Evolutionary conservation across 2,888 invertebrate species (phyloP), one percentile per base, ranked within the genome.

Genomic region (Allolobophora icterica): DNA sequence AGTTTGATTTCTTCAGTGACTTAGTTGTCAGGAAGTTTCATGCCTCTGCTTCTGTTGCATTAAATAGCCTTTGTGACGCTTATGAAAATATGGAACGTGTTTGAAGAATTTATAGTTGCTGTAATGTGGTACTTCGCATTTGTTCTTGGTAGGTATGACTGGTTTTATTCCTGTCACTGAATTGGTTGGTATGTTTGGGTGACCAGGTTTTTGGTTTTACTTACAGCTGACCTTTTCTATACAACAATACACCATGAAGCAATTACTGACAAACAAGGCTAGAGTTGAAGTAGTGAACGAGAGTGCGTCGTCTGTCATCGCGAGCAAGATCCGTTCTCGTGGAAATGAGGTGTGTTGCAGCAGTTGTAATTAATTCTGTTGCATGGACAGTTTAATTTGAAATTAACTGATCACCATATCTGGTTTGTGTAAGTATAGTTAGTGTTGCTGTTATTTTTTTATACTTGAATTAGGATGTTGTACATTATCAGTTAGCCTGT

Each of bases 221-320:
- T 52, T 91, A 42, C 84, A 38, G 91, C 91, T 52, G 91, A 92
- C 92, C 92, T 92, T 92, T 92, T 92, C 92, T 92, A 91, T 92
- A 91, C 92, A 91, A 91, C 90, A 84, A 90, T 91, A 90, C 91
- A 92, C 52, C 90, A 93, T 93, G 92, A 92, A 92, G 90, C 92
- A 92, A 38, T 42, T 91, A 90, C 40, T 91, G 89, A 90, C 90
- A 90, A 92, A 92, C 42, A 92, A 90, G 30, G 84, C 91, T 42
- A 91, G 45, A n/a, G 90, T 92, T 71, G 91, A 91, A 84, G 89
- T 92, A n/a, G 90, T 90, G n/a, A 91, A 89, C 34, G 90, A 91
- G 4, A 89, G 42, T n/a, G 42, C 21, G 33, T 38, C 87, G 13
- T 38, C 38, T 33, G 38, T 90, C 71, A 42, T 92, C 15, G 87